phyloP scores from a whole-genome alignment of 2,797 vertebrate species.

The Diglossa cyanea region DNA sequence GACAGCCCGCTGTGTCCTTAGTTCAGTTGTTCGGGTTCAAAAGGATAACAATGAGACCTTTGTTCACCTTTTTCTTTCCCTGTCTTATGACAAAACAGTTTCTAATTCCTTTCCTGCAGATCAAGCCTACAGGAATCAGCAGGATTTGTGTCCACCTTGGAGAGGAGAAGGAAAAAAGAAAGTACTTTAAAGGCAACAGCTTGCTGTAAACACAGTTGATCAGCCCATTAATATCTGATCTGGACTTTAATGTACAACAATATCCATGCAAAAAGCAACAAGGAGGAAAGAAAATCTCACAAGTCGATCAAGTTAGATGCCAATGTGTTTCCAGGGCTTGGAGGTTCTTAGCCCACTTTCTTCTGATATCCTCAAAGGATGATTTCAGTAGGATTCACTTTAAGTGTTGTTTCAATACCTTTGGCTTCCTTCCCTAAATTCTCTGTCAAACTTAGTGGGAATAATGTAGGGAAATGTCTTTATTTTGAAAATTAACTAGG shows the following conservation, averaged over 20 bases:
- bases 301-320: neutral
- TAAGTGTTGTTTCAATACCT: neutral
- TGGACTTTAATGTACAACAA: neutral
- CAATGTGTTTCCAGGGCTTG: neutral
- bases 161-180: neutral
- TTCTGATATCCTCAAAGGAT: neutral
- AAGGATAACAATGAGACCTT: neutral
- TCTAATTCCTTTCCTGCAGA: neutral
- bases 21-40: neutral
- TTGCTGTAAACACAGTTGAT: neutral
- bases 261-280: neutral
- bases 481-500: neutral
- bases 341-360: neutral
- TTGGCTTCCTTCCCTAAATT: neutral
- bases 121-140: neutral
- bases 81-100: fast-evolving
- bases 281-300: neutral
- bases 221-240: neutral
- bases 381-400: neutral
- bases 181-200: neutral
- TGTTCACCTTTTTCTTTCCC: neutral
- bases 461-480: neutral
- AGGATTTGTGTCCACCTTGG: neutral
- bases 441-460: neutral
- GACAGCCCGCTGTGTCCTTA: neutral